Evolutionary conservation across 2,888 invertebrate genomes (phyloP), one percentile per base, ranked within the genome.

Genomic region (Alentia gelatinosa): DNA sequence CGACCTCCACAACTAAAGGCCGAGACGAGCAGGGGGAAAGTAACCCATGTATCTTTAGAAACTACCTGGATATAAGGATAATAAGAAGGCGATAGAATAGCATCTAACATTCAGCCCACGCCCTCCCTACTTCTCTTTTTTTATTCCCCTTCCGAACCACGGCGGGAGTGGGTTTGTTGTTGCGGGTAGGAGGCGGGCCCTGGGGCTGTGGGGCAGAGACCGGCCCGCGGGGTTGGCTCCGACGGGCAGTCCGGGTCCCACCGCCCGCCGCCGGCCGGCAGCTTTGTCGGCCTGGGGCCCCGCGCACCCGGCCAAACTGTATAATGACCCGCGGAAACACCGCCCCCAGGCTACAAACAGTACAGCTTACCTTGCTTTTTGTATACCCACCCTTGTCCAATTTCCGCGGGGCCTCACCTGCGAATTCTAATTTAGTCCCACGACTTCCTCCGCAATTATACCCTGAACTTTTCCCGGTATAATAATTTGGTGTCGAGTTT

Each of bases 321-420:
- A 79, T 79, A 79, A 79, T 79, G 39, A 79, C 79, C 79, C 79
- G 79, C 79, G 79, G 79, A 79, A 79, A 79, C 79, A 79, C 37
- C 79, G 79, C 79, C 79, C 86, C 86, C 86, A 47, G 86, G 86
- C 86, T 86, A 86, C 86, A 79, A 79, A 79, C 79, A 37, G 37
- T 79, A 79, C 37, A 79, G 37, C 37, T 79, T 79, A 79, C 79
- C 39, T 79, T 35, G 79, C 39, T 79, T 79, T 79, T 79, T 79
- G 79, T 79, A 35, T 35, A 23, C 39, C 79, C 19, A 35, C 79
- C 79, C 79, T 68, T 79, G 79, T 79, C 79, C 79, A 79, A 79
- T 79, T 35, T 79, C 79, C 79, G 35, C 47, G 12, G 30, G 68
- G 39, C 79, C 79, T 79, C 79, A 79, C 79, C 79, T 79, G 79